Conservation (phyloP, 1,140 invertebrate genomes). For the Ceratosolen fusciceps region DNA sequence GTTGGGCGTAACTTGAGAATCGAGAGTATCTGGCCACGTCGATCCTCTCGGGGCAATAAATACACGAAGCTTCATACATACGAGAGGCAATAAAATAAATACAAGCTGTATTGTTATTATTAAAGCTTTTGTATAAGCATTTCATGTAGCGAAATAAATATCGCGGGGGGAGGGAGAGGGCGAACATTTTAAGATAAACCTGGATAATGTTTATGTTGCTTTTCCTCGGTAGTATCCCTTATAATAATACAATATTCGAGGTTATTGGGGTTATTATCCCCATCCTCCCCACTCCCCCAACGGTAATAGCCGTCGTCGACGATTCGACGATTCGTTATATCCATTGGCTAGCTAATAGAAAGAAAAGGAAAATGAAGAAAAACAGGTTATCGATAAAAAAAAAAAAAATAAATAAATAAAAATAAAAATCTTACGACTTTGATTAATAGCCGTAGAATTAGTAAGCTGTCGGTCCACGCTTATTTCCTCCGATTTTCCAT, state of each 20-base stretch:
- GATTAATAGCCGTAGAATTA: constrained; percentile 9
- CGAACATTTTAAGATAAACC: not conserved
- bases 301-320: too few species aligned
- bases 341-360: not conserved
- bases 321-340: not conserved
- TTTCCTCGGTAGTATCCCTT: not conserved
- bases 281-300: not conserved
- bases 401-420: too few species aligned
- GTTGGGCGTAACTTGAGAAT: too few species aligned
- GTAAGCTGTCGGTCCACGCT: not conserved
- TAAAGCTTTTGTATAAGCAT: too few species aligned
- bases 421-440: not conserved
- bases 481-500: not conserved
- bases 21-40: too few species aligned
- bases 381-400: too few species aligned
- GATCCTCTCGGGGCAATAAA: too few species aligned
- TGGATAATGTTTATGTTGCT: not conserved
- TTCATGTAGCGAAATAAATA: not conserved
- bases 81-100: too few species aligned
- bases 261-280: not conserved
- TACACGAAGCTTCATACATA: too few species aligned
- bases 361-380: too few species aligned
- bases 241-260: not conserved
- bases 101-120: not conserved
- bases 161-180: not conserved